Percentiles rank a stretch among this genome's conserved stretches.
Conservation (phyloP, 1,140 invertebrate genomes). For the Drosophila athabasca region DNA sequence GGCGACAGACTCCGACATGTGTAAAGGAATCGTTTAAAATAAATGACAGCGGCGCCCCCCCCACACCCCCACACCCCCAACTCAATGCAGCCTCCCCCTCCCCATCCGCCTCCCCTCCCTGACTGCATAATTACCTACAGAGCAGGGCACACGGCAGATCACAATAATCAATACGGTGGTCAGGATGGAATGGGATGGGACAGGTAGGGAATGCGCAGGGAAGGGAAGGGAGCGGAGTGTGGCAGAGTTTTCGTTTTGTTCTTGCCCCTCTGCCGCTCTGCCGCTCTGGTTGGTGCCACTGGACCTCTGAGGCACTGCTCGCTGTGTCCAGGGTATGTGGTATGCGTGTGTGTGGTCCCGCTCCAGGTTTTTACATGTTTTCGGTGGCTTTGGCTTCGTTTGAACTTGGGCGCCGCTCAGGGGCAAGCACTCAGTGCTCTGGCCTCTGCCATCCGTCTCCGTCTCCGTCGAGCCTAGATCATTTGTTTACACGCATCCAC, state of each 20-base stretch:
- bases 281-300: background rate
- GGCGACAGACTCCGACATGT: conserved; percentile 77
- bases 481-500: conserved; percentile 81
- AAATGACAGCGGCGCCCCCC: conserved; percentile 72
- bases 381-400: conserved; percentile 75
- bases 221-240: conserved; percentile 15
- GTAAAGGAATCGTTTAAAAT: conserved; percentile 82
- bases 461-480: conserved; percentile 54
- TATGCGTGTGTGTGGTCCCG: conserved; percentile 68
- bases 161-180: conserved; percentile 77
- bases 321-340: conserved; percentile 29
- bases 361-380: conserved; percentile 68
- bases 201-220: background rate
- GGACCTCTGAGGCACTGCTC: conserved; percentile 3
- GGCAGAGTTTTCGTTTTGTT: conserved; percentile 55
- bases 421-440: too few relatives aligned
- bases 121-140: conserved; percentile 76
- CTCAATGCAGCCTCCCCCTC: background rate
- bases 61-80: background rate
- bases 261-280: background rate
- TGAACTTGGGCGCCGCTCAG: conserved; percentile 56
- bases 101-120: background rate
- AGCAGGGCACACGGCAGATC: conserved; percentile 72
- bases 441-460: background rate
- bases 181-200: conserved; percentile 12